phyloP scores from a whole-genome alignment of 2,888 invertebrate species.

The Drosophila prolongata region DNA sequence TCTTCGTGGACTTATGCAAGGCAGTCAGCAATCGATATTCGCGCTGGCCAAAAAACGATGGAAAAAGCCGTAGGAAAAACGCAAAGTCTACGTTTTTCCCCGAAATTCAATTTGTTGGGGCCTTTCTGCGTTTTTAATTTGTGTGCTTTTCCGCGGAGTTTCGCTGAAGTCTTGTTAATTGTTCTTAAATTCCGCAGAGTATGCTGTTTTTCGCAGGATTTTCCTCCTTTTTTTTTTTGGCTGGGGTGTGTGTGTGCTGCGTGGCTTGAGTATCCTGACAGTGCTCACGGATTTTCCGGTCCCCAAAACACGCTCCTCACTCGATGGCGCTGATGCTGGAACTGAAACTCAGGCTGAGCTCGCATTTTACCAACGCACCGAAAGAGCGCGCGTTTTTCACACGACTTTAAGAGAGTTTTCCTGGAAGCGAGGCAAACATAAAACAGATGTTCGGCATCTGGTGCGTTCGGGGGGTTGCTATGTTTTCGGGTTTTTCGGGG shows the following conservation, averaged over 20 bases:
- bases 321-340: conserved; percentile 75
- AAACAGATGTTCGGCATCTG: conserved; percentile 69
- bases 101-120: background rate
- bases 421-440: conserved; percentile 73
- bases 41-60: conserved; percentile 58
- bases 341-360: conserved; percentile 49
- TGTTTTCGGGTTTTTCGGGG: conserved; percentile 3
- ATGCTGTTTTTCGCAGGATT: conserved; percentile 27
- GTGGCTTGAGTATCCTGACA: conserved; percentile 33
- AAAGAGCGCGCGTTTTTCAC: conserved; percentile 12
- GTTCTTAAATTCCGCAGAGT: conserved; percentile 27
- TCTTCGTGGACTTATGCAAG: conserved; percentile 79
- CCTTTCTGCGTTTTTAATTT: background rate
- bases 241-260: conserved; percentile 30
- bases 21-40: conserved; percentile 80
- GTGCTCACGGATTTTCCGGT: conserved; percentile 37
- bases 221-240: conserved; percentile 7
- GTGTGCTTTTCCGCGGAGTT: conserved; percentile 2
- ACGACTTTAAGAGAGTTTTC: conserved; percentile 27
- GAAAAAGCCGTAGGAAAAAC: conserved; percentile 37
- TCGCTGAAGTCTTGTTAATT: conserved; percentile 15
- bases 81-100: conserved; percentile 24
- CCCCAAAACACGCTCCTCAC: conserved; percentile 58
- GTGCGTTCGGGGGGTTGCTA: conserved; percentile 15
- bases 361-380: conserved; percentile 27